phyloP scores from a whole-genome alignment of 2,113 vertebrate genomes.

The Lanius collurio region DNA sequence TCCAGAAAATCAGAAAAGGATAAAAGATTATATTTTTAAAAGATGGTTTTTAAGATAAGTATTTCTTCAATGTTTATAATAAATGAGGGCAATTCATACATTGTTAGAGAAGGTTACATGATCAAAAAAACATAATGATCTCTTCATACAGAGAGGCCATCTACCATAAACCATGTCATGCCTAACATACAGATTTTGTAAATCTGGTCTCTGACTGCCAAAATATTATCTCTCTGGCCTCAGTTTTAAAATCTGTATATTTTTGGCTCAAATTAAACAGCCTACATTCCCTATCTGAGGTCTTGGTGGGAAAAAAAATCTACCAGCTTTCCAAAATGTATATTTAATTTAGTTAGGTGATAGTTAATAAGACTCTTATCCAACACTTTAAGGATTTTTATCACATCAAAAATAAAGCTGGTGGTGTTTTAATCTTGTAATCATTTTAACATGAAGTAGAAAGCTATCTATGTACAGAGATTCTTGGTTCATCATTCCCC shows the following conservation, averaged over 20 bases:
- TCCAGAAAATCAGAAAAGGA: neutral
- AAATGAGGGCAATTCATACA: neutral
- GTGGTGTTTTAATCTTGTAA: neutral
- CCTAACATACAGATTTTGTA: neutral
- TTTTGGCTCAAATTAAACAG: neutral
- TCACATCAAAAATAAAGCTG: neutral
- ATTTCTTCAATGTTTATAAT: neutral
- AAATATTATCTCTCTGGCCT: neutral
- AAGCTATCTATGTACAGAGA: neutral
- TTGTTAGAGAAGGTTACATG: neutral
- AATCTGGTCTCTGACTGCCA: neutral
- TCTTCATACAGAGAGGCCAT: neutral
- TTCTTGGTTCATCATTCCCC: neutral
- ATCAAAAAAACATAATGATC: neutral
- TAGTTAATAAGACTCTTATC: neutral
- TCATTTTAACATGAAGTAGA: neutral
- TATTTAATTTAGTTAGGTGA: neutral
- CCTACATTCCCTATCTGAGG: neutral
- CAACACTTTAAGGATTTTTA: neutral
- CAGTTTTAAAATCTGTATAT: neutral
- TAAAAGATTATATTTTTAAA: neutral
- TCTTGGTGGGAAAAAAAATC: neutral
- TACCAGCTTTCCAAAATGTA: neutral
- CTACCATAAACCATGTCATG: neutral
- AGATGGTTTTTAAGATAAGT: fast-evolving